These are phyloP conservation scores for Agrotis ipsilon DNA, from an alignment of 2,888 invertebrate species.

Conservation along the genomic window DNA sequence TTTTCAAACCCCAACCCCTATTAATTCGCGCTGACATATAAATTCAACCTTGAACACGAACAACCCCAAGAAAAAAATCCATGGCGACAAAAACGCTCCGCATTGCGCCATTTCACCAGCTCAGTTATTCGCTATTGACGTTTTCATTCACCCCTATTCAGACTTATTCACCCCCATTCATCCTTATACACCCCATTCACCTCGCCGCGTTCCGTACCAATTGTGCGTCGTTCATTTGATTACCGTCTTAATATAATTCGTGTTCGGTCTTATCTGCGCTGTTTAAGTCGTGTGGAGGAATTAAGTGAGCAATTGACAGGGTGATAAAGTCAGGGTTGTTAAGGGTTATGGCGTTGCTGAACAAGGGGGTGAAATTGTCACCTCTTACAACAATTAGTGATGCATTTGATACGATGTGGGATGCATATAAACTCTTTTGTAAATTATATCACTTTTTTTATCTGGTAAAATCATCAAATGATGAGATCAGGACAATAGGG, in stretches of 20 bases:
- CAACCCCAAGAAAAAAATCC: constrained; percentile 38
- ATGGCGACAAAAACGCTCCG: constrained; percentile 51
- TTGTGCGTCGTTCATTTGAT: constrained; percentile 61
- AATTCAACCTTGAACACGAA: constrained; percentile 38
- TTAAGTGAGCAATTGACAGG: constrained; percentile 38
- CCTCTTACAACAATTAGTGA: not conserved
- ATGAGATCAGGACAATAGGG: too few relatives aligned
- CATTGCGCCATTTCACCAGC: constrained; percentile 62
- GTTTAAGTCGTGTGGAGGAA: constrained; percentile 31
- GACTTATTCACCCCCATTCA: constrained; percentile 44
- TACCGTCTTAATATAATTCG: constrained; percentile 58
- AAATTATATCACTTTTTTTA: too few relatives aligned
- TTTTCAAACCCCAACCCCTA: constrained; percentile 2
- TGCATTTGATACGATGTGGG: constrained; percentile 1
- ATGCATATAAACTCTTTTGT: too few relatives aligned
- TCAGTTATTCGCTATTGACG: constrained; percentile 47
- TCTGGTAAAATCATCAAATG: too few relatives aligned
- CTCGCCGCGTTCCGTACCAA: constrained; percentile 48
- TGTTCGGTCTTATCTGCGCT: constrained; percentile 52
- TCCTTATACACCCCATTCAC: constrained; percentile 48
- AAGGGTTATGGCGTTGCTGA: constrained; percentile 18
- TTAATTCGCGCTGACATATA: constrained; percentile 26
- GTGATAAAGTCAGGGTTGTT: constrained; percentile 32
- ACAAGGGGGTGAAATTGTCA: constrained; percentile 6
- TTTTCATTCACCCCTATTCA: constrained; percentile 52